These are phyloP conservation scores for Meteorus cinctellus DNA, from an alignment of 2,888 invertebrate genomes.

Conservation along the genomic window DNA sequence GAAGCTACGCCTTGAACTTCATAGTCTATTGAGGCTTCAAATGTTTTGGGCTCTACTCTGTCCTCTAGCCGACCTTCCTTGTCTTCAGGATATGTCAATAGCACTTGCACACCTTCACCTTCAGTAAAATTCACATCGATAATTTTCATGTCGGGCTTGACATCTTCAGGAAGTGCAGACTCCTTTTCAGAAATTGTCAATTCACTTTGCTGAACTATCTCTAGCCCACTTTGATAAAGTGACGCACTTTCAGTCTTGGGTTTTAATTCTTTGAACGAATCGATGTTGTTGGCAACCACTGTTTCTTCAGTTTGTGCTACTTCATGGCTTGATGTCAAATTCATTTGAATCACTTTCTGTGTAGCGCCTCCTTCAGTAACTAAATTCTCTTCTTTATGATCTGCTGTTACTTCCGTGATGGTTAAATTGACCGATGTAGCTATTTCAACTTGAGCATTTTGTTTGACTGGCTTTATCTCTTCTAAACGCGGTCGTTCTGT, in stretches of 20 bases:
- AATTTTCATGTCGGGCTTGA: conserved; percentile 76
- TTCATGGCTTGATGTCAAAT: conserved; percentile 63
- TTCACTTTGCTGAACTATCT: conserved; percentile 74
- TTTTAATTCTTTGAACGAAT: conserved; percentile 68
- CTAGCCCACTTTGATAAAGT: conserved; percentile 71
- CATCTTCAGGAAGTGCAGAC: conserved; percentile 70
- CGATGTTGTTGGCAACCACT: conserved; percentile 59
- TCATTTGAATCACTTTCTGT: conserved; percentile 54
- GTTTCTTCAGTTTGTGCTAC: conserved; percentile 68
- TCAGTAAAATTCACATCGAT: conserved; percentile 75
- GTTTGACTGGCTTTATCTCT: conserved; percentile 66
- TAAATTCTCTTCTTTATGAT: conserved; percentile 62
- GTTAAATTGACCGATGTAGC: conserved; percentile 62
- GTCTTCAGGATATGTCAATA: conserved; percentile 71
- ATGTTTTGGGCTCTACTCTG: conserved; percentile 56
- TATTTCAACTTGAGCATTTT: conserved; percentile 64
- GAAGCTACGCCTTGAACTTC: conserved; percentile 62
- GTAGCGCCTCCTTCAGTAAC: conserved; percentile 57
- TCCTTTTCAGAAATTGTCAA: conserved; percentile 76
- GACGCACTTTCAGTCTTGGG: conserved; percentile 61
- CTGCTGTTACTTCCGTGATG: conserved; percentile 63
- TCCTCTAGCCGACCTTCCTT: conserved; percentile 63
- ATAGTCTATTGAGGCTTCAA: conserved; percentile 63
- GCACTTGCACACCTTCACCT: conserved; percentile 78
- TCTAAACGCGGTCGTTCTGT: conserved; percentile 73